These are phyloP conservation scores for Augochlorella aurata DNA, from an alignment of 2,888 invertebrate species.

Conservation along the genomic window DNA sequence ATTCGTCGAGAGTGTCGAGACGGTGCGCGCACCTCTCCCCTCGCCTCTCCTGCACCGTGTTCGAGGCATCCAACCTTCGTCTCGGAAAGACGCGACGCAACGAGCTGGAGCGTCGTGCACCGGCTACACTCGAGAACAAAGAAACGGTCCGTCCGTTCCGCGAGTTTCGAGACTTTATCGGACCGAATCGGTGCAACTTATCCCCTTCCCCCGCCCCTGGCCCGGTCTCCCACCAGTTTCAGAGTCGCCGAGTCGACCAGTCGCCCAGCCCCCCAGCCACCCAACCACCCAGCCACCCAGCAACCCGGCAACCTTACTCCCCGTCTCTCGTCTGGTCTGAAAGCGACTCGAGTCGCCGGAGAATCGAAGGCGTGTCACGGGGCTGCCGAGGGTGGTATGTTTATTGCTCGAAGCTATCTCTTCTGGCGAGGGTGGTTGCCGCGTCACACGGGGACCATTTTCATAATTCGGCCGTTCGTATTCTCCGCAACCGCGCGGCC, in stretches of 20 bases:
- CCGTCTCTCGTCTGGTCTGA: conserved; percentile 42
- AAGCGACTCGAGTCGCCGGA: conserved; percentile 67
- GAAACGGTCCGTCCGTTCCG: conserved; percentile 27
- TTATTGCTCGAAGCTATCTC: conserved; percentile 82
- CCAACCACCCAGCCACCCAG: not conserved
- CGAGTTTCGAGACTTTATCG: conserved; percentile 42
- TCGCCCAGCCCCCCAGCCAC: conserved; percentile 8
- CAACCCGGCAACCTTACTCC: conserved; percentile 5
- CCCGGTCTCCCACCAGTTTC: not conserved
- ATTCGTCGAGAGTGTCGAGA: not conserved
- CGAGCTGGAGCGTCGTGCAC: conserved; percentile 2
- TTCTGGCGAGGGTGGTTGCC: conserved; percentile 79
- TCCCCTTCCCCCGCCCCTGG: conserved; percentile 29
- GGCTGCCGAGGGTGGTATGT: conserved; percentile 75
- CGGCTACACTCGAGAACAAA: conserved; percentile 14
- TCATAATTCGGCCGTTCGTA: conserved; percentile 86
- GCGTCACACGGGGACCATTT: conserved; percentile 84
- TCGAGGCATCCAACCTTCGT: not conserved
- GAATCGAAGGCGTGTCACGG: conserved; percentile 56
- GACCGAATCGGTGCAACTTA: conserved; percentile 33
- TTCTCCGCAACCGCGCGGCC: conserved; percentile 83
- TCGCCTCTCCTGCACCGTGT: too few species aligned
- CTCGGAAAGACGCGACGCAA: not conserved
- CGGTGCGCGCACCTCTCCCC: not conserved
- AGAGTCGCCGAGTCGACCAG: conserved; percentile 6